A percentile compares a stretch with the other conserved stretches of the same genome.
These are phyloP conservation scores for Gibbula magus DNA, from an alignment of 2,888 invertebrate species.

Conservation along the genomic window DNA sequence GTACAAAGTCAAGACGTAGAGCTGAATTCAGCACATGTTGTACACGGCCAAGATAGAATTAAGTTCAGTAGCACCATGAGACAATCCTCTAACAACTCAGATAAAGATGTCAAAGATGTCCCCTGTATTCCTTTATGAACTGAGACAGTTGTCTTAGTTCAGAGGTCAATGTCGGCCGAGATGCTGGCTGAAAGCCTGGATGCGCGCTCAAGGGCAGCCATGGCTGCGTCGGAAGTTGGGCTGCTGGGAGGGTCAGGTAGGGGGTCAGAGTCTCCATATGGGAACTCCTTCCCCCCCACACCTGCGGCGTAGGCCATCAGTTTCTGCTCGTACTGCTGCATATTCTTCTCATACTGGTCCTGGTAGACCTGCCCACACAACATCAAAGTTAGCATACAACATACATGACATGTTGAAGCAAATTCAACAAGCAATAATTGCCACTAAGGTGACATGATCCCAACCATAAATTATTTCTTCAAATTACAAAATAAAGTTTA, in stretches of 20 bases:
- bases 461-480: too few species aligned
- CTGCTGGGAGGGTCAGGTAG: neutral
- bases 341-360: slow-evolving; percentile 1
- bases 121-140: too few species aligned
- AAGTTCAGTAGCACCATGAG: too few species aligned
- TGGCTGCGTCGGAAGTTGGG: neutral
- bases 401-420: slow-evolving; percentile 36
- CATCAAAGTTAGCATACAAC: neutral
- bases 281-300: neutral
- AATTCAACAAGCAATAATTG: slow-evolving; percentile 25
- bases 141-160: too few species aligned
- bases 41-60: too few species aligned
- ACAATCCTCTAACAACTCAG: too few species aligned
- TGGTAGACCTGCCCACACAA: neutral
- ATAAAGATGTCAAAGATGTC: too few species aligned
- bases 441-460: neutral
- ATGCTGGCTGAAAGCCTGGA: neutral
- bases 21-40: too few species aligned
- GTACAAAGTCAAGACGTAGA: too few species aligned
- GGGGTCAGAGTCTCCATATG: neutral
- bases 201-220: neutral
- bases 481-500: too few species aligned
- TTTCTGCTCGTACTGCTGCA: slow-evolving; percentile 10
- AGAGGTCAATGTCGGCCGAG: too few species aligned
- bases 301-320: neutral